Evolutionary conservation across 2,888 invertebrate species (phyloP).

Genomic region (Drosophila quinaria): DNA sequence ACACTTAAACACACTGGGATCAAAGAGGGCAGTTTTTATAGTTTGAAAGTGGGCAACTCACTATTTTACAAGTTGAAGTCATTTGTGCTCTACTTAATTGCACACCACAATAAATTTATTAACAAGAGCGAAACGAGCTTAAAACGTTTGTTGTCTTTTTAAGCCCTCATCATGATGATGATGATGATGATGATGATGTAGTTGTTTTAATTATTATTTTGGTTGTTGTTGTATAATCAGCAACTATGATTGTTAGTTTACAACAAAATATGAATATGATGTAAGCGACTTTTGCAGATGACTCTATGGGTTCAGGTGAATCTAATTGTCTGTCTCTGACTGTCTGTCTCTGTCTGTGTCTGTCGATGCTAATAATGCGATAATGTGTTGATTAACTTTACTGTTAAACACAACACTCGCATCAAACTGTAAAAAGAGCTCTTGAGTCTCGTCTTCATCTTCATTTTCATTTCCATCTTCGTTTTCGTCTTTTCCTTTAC

Average conservation of each 20-base stretch:
- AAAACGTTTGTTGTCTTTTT: constrained; percentile 3
- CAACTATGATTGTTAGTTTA: constrained; percentile 15
- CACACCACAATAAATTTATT: constrained; percentile 18
- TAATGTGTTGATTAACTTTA: constrained; percentile 71
- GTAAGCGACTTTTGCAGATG: constrained; percentile 30
- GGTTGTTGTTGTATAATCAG: constrained; percentile 26
- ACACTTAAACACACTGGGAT: background rate
- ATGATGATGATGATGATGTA: background rate
- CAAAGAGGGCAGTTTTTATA: constrained; percentile 11
- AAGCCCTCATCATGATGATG: constrained; percentile 8
- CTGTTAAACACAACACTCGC: constrained; percentile 52
- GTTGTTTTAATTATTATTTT: background rate
- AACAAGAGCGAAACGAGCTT: constrained; percentile 11
- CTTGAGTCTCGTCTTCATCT: constrained; percentile 1
- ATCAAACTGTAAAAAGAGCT: constrained; percentile 44
- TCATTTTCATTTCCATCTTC: background rate
- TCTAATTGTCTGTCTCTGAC: background rate
- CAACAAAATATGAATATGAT: constrained; percentile 27
- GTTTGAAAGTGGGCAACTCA: constrained; percentile 18
- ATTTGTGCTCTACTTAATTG: constrained; percentile 23
- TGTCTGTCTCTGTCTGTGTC: constrained; percentile 17
- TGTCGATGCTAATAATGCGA: constrained; percentile 69
- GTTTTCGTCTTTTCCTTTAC: constrained; percentile 8
- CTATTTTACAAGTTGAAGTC: background rate
- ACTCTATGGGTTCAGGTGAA: constrained; percentile 7